phyloP scores from a whole-genome alignment of 2,797 vertebrate species.

The Phoeniculus purpureus region DNA sequence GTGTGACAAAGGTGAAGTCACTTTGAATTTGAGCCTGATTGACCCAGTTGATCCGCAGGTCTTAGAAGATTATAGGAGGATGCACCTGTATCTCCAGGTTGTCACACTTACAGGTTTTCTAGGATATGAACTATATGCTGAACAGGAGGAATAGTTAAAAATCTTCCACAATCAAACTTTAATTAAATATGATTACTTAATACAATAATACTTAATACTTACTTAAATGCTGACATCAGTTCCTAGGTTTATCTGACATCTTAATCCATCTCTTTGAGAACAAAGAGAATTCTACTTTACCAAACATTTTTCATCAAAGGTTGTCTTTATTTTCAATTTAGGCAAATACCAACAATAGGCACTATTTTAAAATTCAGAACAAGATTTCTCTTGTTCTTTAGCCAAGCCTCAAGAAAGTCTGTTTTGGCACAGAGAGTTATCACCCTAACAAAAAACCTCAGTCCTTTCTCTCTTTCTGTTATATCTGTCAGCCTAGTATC shows the following conservation, averaged over 20 bases:
- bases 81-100: not conserved
- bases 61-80: not conserved
- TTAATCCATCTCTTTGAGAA: not conserved
- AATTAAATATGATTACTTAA: not conserved
- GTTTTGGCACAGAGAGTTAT: slow-evolving; percentile 8
- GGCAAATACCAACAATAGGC: not conserved
- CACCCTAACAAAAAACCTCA: not conserved
- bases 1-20: not conserved
- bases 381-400: not conserved
- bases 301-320: not conserved
- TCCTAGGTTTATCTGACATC: not conserved
- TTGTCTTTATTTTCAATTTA: not conserved
- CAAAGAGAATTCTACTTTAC: not conserved
- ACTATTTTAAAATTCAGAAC: not conserved
- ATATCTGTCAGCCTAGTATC: not conserved
- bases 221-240: not conserved
- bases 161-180: not conserved
- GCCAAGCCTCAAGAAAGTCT: not conserved
- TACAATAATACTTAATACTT: not conserved
- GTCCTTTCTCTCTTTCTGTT: not conserved
- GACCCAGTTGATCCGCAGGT: not conserved
- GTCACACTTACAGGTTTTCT: not conserved
- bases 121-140: not conserved
- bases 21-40: slow-evolving; percentile 27
- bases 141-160: not conserved